Evolutionary conservation across 2,797 vertebrate species (phyloP).

Genomic region (Acipenser oxyrinchus): DNA sequence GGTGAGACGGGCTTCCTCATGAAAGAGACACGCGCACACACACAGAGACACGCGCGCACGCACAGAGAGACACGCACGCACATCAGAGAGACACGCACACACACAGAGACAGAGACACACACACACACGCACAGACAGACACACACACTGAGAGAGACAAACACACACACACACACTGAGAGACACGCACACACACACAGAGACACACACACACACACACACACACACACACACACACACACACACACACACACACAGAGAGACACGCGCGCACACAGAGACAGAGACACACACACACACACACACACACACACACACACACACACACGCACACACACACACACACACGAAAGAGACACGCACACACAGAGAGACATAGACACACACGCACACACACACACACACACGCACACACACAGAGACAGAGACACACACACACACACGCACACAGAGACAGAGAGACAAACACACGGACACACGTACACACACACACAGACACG

Average conservation of each 20-base stretch:
- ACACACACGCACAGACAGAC: slow-evolving; percentile 7
- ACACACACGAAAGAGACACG: background rate
- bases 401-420: no score
- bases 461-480: slow-evolving; percentile 8
- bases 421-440: no score
- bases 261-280: background rate
- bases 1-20: slow-evolving; percentile 10
- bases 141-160: slow-evolving; percentile 5
- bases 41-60: slow-evolving; percentile 7
- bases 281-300: slow-evolving; percentile 5
- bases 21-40: slow-evolving; percentile 5
- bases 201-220: slow-evolving; percentile 9
- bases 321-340: background rate
- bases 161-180: slow-evolving; percentile 10
- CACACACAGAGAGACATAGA: background rate
- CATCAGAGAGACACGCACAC: slow-evolving; percentile 7
- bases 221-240: background rate
- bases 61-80: background rate
- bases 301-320: slow-evolving; percentile 7
- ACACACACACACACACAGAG: slow-evolving; percentile 6
- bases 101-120: background rate
- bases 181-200: no score
- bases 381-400: no score
- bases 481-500: background rate
- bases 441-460: background rate